A percentile compares a stretch with the other conserved stretches of the same genome.
phyloP scores from a whole-genome alignment of 2,113 vertebrate genomes.

The Upupa epops region DNA sequence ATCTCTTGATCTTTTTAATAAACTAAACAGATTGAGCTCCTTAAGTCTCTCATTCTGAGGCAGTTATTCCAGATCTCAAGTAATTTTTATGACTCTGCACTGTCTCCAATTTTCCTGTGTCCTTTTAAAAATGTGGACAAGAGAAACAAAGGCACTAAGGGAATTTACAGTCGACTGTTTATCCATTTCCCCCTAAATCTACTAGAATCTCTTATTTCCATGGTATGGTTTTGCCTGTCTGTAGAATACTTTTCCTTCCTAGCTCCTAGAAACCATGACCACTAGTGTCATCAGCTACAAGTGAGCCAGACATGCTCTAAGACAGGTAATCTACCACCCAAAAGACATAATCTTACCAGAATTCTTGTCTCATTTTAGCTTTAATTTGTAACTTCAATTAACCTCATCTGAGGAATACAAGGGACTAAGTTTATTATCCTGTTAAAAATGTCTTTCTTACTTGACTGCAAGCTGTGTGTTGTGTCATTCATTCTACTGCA shows the following conservation, averaged over 20 bases:
- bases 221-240: background rate
- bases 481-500: background rate
- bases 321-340: background rate
- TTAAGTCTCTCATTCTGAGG: slow-evolving; percentile 40
- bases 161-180: background rate
- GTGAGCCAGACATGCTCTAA: background rate
- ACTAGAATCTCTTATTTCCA: background rate
- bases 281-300: background rate
- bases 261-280: background rate
- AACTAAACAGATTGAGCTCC: slow-evolving; percentile 67
- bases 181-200: background rate
- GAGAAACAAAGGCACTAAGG: background rate
- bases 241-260: background rate
- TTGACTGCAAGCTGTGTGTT: background rate
- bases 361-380: background rate
- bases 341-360: background rate
- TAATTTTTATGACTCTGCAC: slow-evolving; percentile 48
- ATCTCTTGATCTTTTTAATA: slow-evolving; percentile 72
- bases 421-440: background rate
- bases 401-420: background rate
- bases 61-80: slow-evolving; percentile 43
- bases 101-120: slow-evolving; percentile 5
- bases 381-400: background rate
- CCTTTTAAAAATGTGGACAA: background rate
- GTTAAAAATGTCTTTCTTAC: background rate